A percentile compares a stretch with the other conserved stretches of the same genome.
Conservation (phyloP, 2,113 vertebrate genomes). For the Notarius lentiginosus region DNA sequence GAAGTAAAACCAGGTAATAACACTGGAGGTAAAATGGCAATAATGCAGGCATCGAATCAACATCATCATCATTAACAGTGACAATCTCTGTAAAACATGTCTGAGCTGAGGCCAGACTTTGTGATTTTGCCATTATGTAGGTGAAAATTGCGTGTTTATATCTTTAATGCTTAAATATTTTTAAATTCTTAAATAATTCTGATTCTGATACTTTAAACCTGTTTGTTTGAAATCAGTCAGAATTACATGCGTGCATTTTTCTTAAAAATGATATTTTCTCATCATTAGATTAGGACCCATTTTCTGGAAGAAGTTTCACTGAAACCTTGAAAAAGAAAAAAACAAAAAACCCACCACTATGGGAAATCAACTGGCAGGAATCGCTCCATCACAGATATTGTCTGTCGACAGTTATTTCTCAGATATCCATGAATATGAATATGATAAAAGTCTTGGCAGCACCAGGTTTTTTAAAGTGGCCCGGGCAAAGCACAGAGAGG, state of each 20-base stretch:
- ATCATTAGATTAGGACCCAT: background rate
- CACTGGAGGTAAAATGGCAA: background rate
- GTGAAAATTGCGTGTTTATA: background rate
- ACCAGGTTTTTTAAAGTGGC: conserved; percentile 98
- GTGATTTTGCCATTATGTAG: background rate
- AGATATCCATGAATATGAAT: conserved; percentile 94
- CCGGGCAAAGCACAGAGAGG: conserved; percentile 91
- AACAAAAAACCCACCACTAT: conserved; percentile 67
- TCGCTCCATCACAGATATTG: conserved; percentile 96
- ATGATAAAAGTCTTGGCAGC: conserved; percentile 95
- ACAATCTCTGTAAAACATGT: background rate
- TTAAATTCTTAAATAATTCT: too few species aligned
- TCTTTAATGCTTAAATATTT: background rate
- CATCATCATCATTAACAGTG: background rate
- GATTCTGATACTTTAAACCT: too few species aligned
- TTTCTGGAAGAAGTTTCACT: background rate
- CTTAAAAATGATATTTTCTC: background rate
- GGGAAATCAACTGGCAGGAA: conserved; percentile 97
- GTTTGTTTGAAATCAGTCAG: too few species aligned
- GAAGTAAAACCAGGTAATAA: conserved; percentile 50
- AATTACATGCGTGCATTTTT: too few species aligned
- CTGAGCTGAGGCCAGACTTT: background rate
- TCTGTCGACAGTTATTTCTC: conserved; percentile 99
- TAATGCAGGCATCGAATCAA: background rate
- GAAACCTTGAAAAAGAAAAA: background rate